phyloP scores from a whole-genome alignment of 1,140 invertebrate species.

The Laupala kohalensis region DNA sequence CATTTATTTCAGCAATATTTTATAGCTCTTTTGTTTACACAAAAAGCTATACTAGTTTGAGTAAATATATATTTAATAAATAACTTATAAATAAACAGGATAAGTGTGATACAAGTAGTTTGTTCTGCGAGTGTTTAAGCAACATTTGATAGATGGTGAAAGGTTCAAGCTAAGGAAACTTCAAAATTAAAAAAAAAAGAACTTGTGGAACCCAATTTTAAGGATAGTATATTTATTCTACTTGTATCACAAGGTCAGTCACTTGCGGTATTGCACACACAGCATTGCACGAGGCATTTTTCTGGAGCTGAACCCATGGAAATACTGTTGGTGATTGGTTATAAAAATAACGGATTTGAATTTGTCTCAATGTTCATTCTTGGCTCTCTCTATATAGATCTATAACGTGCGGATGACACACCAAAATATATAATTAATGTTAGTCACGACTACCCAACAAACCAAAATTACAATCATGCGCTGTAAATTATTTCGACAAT shows the following conservation, averaged over 20 bases:
- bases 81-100: no score
- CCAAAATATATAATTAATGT: not conserved
- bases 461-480: not conserved
- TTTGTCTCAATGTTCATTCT: not conserved
- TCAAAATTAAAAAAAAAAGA: no score
- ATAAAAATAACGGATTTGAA: not conserved
- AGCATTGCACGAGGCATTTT: slow-evolving; percentile 1
- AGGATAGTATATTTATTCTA: not conserved
- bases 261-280: slow-evolving; percentile 3
- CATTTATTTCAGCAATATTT: no score
- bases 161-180: no score
- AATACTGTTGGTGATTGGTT: slow-evolving; percentile 4
- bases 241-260: not conserved
- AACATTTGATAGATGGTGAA: no score
- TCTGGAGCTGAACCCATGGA: not conserved
- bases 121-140: no score
- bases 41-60: no score
- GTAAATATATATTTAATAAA: no score
- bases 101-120: no score
- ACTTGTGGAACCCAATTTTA: no score
- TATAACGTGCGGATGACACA: not conserved
- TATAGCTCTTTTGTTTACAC: no score
- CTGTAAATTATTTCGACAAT: not conserved
- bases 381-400: not conserved
- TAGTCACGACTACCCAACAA: not conserved